Conservation (phyloP, 2,113 vertebrate species). For the Engystomops pustulosus region DNA sequence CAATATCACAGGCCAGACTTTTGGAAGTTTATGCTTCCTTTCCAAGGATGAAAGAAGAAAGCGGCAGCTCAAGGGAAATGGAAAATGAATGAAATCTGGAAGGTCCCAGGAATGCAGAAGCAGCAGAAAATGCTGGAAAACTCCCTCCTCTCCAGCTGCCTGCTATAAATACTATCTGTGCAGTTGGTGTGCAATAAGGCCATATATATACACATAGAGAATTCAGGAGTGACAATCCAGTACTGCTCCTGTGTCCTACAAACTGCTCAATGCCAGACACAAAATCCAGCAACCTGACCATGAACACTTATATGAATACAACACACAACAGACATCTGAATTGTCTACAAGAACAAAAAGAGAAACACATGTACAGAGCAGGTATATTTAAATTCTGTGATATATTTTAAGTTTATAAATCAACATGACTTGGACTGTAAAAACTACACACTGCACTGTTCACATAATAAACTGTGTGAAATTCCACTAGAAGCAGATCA, state of each 20-base stretch:
- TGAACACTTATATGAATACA: too few relatives aligned
- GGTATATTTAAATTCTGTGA: too few relatives aligned
- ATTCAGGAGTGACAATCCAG: neutral
- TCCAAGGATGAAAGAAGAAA: slow-evolving; percentile 60
- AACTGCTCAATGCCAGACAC: neutral
- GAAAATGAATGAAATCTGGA: slow-evolving; percentile 52
- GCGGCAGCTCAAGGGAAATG: slow-evolving; percentile 62
- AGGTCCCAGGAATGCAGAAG: slow-evolving; percentile 34
- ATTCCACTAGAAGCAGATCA: too few relatives aligned
- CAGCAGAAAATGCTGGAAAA: slow-evolving; percentile 70
- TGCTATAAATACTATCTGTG: slow-evolving; percentile 71
- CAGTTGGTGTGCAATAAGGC: slow-evolving; percentile 66
- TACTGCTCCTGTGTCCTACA: neutral
- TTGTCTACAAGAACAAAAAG: too few relatives aligned
- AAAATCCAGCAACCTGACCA: too few relatives aligned
- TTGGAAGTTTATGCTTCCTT: neutral
- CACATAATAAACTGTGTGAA: too few relatives aligned
- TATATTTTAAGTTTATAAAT: too few relatives aligned
- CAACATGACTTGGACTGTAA: too few relatives aligned
- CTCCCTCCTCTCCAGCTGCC: slow-evolving; percentile 72
- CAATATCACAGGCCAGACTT: neutral
- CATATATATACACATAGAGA: slow-evolving; percentile 6
- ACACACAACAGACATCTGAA: too few relatives aligned
- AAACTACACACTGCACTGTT: too few relatives aligned
- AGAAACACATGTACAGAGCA: too few relatives aligned